phyloP scores from a whole-genome alignment of 2,113 vertebrate species.

The Anoplopoma fimbria region DNA sequence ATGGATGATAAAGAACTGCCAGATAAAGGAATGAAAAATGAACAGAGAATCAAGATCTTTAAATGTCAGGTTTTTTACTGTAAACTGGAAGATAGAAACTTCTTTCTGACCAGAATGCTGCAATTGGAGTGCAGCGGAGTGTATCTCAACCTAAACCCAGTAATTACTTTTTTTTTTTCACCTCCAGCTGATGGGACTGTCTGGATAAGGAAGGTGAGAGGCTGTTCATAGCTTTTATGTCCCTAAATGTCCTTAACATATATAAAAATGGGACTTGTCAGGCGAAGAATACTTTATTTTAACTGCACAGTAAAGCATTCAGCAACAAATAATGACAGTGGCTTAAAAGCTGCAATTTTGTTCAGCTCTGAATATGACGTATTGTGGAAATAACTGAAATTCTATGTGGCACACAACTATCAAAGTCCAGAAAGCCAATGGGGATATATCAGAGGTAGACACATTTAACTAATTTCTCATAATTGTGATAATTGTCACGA shows the following conservation, averaged over 20 bases:
- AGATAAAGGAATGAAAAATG: conserved; percentile 21
- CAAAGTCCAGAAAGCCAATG: not conserved
- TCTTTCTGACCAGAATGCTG: not conserved
- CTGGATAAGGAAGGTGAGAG: conserved; percentile 39
- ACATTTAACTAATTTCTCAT: conserved; percentile 44
- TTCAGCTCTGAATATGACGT: not conserved
- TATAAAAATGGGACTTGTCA: conserved; percentile 21
- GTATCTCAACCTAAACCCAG: conserved; percentile 49
- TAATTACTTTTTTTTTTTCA: conserved; percentile 39
- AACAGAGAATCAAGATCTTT: conserved; percentile 31
- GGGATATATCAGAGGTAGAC: conserved; percentile 32
- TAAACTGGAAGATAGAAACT: conserved; percentile 30
- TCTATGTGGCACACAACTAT: not conserved
- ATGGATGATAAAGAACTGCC: conserved; percentile 17
- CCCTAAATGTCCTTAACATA: conserved; percentile 9
- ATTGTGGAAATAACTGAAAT: not conserved
- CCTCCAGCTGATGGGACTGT: conserved; percentile 22
- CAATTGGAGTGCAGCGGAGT: conserved; percentile 48
- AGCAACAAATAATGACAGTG: conserved; percentile 8
- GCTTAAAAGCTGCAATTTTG: not conserved
- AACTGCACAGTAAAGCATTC: not conserved
- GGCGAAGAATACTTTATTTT: not conserved
- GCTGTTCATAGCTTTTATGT: conserved; percentile 37
- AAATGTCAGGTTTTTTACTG: conserved; percentile 22
- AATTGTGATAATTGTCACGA: conserved; percentile 31